Conservation (phyloP, 2,113 vertebrate species). For the Sialia sialis region DNA sequence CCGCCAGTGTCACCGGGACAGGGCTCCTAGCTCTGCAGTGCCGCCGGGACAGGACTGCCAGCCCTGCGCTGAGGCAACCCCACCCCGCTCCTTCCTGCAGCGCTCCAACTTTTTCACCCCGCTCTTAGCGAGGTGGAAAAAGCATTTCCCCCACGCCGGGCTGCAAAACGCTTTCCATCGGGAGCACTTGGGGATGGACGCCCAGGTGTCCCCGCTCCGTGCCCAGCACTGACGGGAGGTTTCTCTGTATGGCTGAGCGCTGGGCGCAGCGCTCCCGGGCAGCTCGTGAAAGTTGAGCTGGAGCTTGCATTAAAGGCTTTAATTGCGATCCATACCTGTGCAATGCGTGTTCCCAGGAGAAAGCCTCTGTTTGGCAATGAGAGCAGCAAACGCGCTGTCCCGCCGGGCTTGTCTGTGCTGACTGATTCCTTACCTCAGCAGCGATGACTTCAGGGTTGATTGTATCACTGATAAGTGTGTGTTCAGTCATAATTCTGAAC, state of each 20-base stretch:
- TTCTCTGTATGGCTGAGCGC: accelerated
- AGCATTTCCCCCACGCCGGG: accelerated
- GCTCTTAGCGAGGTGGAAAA: accelerated
- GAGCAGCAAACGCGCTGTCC: neutral
- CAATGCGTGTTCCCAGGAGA: accelerated
- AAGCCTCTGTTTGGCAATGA: neutral
- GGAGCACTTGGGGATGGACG: accelerated
- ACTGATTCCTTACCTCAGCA: neutral
- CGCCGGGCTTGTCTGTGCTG: accelerated
- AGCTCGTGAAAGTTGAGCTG: neutral
- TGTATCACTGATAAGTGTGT: accelerated
- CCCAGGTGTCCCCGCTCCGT: neutral
- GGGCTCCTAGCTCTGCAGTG: no score
- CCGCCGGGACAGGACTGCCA: no score
- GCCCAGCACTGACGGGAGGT: neutral
- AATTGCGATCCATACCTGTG: neutral
- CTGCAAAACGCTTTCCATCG: neutral
- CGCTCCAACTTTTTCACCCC: neutral
- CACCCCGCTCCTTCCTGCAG: neutral
- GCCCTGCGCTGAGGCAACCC: neutral
- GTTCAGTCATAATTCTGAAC: neutral
- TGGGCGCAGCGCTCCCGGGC: accelerated
- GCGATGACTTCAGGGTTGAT: accelerated
- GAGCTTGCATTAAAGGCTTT: neutral
- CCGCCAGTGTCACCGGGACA: no score